Base-by-base conservation (phyloP, 2,888 invertebrate species). In the Prionchulus punctatus region DNA sequence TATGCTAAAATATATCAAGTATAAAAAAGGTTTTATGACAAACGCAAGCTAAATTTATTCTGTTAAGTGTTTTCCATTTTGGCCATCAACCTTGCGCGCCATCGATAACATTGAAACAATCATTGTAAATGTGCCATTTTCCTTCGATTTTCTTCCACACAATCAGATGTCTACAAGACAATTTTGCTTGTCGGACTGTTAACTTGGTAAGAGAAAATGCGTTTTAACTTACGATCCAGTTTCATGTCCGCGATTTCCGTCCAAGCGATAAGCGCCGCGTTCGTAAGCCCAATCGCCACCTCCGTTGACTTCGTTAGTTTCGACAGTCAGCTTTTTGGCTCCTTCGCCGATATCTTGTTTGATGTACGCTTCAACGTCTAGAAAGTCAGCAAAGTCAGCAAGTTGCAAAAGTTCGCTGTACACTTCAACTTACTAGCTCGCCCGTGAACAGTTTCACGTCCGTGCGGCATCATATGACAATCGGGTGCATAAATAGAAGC, bases 251-350 rank as follows among this genome's bases (percentile, higher is more conserved):
- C 65, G 63, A 3, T 62, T 64, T 2, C 69, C 68, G 57, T 70
- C 66, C 59, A 69, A 58, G 51, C 66, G 66, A 45, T 69, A 69
- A 58, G 63, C 63, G 48, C 69, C 69, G 45, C 69, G 62, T 45
- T 69, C 69, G 59, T 68, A 69, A 12, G 69, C 69, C 68, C 68
- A 69, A 30, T 68, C 68, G 23, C 66, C 67, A 49, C 64, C 60
- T n/a, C 69, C 69, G 56, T 69, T 70, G 30, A 70, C 69, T 55
- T 69, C 69, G 57, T 68, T 68, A 25, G 69, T 69, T 54, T 67
- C 66, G 31, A 70, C 67, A 63, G 66, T 54, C 30, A 63, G 54
- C 26, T 63, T 63, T 48, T 62, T 63, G 30, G 70, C 69, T 47
- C 69, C 69, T 49, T 70, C 69, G n/a, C 67, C 61, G 69, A 69